phyloP scores from a whole-genome alignment of 2,797 vertebrate species.

The Sitta carolinensis region DNA sequence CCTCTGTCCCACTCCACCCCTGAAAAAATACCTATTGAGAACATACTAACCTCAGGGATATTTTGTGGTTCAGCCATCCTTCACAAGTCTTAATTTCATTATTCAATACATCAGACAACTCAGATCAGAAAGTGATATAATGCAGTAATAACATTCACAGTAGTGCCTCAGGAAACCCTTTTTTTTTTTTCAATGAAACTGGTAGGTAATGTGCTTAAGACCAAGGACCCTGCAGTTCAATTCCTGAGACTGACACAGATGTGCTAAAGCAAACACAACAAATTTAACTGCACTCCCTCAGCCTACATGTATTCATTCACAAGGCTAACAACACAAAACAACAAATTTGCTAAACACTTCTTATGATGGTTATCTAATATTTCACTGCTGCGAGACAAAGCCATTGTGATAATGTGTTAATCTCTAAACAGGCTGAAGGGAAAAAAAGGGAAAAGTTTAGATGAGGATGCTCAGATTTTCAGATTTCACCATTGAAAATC shows the following conservation, averaged over 20 bases:
- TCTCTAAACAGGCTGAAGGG: not conserved
- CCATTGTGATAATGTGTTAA: not conserved
- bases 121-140: slow-evolving; percentile 2
- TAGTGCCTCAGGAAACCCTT: not conserved
- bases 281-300: not conserved
- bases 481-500: not conserved
- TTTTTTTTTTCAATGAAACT: not conserved
- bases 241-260: not conserved
- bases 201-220: not conserved
- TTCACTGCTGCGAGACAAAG: not conserved
- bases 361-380: not conserved
- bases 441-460: not conserved
- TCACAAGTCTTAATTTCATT: slow-evolving; percentile 26
- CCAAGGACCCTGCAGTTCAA: not conserved
- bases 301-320: not conserved
- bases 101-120: not conserved
- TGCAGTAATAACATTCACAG: not conserved
- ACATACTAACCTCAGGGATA: not conserved
- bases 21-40: not conserved
- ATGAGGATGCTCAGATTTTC: not conserved
- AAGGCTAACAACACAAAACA: not conserved
- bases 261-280: not conserved
- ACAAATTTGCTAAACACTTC: not conserved
- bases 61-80: slow-evolving; percentile 6
- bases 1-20: not conserved